Evolutionary conservation across 2,888 invertebrate species (phyloP).

Genomic region (Flabesymbios commensalis): DNA sequence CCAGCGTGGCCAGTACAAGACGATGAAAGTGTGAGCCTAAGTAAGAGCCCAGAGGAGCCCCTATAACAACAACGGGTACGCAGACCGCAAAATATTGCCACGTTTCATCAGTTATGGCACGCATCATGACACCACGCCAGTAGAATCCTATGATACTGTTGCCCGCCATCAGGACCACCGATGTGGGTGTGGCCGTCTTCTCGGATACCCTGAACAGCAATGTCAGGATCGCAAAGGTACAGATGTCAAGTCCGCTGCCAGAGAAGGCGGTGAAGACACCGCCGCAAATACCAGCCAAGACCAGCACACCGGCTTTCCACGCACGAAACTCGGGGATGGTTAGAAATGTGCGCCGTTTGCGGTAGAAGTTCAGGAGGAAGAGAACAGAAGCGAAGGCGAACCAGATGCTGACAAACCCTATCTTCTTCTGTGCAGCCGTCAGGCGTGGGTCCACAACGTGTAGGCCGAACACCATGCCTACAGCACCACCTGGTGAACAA

Average conservation of each 20-base stretch:
- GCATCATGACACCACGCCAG: slow-evolving; percentile 43
- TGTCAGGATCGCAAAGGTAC: slow-evolving; percentile 40
- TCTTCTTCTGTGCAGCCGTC: slow-evolving; percentile 48
- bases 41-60: slow-evolving; percentile 44
- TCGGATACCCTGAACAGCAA: slow-evolving; percentile 32
- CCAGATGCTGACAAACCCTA: slow-evolving; percentile 56
- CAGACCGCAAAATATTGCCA: slow-evolving; percentile 41
- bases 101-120: slow-evolving; percentile 19
- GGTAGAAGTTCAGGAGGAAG: slow-evolving; percentile 49
- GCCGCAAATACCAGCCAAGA: slow-evolving; percentile 48
- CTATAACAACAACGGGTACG: slow-evolving; percentile 34
- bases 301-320: slow-evolving; percentile 43
- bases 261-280: slow-evolving; percentile 50
- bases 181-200: too few species aligned
- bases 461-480: slow-evolving; percentile 50
- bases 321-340: slow-evolving; percentile 23
- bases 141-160: slow-evolving; percentile 40
- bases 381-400: slow-evolving; percentile 51
- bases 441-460: slow-evolving; percentile 44
- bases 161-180: slow-evolving; percentile 49
- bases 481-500: slow-evolving; percentile 46
- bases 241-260: slow-evolving; percentile 53
- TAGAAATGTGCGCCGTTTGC: slow-evolving; percentile 37
- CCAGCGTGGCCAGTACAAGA: slow-evolving; percentile 38
- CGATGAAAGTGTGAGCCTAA: too few species aligned